phyloP scores from a whole-genome alignment of 2,113 vertebrate genomes.

The Rissa tridactyla region DNA sequence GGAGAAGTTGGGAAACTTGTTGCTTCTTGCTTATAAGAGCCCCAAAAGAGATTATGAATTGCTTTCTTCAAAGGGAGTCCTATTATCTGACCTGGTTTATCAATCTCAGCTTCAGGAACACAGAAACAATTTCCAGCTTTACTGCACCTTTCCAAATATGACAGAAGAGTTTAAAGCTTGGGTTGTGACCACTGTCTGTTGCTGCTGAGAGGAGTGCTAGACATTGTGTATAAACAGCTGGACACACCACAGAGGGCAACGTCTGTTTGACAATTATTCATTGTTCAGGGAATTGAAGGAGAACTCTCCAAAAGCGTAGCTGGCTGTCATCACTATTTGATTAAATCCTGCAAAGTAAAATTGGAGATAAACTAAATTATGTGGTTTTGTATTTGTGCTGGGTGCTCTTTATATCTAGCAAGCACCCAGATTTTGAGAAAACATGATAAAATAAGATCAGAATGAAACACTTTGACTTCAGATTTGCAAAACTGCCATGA shows the following conservation, averaged over 20 bases:
- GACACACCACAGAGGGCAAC: not conserved
- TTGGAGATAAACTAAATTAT: not conserved
- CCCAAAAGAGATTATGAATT: not conserved
- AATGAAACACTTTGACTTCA: not conserved
- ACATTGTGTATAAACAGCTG: not conserved
- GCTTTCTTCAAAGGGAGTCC: not conserved
- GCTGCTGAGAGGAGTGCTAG: not conserved
- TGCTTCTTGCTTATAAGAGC: not conserved
- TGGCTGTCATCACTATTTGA: not conserved
- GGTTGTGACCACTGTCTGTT: not conserved
- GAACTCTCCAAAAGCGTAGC: not conserved
- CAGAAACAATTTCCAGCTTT: not conserved
- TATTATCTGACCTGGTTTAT: not conserved
- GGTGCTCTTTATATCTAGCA: not conserved
- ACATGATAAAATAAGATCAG: not conserved
- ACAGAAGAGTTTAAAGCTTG: not conserved
- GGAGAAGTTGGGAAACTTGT: not conserved
- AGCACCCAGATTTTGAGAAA: not conserved
- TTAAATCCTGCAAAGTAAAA: not conserved
- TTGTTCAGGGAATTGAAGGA: not conserved
- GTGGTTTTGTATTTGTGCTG: not conserved
- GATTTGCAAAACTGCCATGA: not conserved
- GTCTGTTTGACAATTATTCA: not conserved
- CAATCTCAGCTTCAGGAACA: not conserved
- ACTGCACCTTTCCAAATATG: not conserved